These are phyloP conservation scores for Xenus cinereus DNA, from an alignment of 2,113 vertebrate species.

Conservation along the genomic window DNA sequence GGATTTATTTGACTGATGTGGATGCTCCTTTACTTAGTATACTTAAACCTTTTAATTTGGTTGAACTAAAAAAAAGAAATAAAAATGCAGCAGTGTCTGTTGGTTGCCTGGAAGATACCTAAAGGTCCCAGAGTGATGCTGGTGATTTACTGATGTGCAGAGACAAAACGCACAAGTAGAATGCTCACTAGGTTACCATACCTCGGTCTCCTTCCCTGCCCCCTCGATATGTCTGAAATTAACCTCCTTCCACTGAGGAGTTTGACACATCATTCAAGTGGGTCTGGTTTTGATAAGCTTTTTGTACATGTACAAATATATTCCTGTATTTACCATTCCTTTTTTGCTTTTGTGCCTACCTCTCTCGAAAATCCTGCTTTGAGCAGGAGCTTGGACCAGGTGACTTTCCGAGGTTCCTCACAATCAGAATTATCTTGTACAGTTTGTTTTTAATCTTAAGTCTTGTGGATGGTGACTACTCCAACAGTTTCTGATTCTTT, in stretches of 20 bases:
- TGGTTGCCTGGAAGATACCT: not conserved
- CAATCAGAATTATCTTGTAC: not conserved
- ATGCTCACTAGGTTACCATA: not conserved
- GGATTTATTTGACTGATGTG: not conserved
- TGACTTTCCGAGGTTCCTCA: not conserved
- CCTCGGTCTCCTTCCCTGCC: not conserved
- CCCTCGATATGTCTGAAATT: not conserved
- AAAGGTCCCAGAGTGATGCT: not conserved
- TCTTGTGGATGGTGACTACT: not conserved
- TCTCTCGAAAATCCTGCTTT: not conserved
- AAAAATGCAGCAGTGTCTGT: not conserved
- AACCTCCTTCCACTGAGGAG: not conserved
- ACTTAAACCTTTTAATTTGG: not conserved
- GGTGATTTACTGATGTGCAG: not conserved
- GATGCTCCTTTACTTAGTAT: not conserved
- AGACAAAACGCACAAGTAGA: not conserved
- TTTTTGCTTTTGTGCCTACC: not conserved
- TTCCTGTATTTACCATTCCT: not conserved
- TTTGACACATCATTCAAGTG: not conserved
- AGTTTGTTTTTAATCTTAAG: not conserved
- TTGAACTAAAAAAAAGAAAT: not conserved
- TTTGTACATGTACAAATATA: not conserved
- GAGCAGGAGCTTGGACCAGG: not conserved
- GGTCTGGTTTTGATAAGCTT: not conserved
- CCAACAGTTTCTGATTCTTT: not conserved